Conservation (phyloP, 2,113 vertebrate species). For the Todiramphus saurophagus region DNA sequence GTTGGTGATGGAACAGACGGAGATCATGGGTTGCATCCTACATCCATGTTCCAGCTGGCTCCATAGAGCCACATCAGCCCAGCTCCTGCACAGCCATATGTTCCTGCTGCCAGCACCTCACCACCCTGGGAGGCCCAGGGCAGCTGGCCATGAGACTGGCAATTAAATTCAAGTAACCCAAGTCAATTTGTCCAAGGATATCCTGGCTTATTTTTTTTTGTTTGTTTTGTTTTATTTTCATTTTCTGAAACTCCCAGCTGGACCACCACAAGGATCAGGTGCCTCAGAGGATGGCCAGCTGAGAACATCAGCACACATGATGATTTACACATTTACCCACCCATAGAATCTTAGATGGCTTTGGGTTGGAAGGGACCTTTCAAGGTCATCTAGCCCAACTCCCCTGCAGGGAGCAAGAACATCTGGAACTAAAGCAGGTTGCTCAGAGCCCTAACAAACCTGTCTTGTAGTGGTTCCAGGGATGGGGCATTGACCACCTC, state of each 20-base stretch:
- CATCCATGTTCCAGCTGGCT: background rate
- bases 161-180: background rate
- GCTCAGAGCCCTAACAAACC: background rate
- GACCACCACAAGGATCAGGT: fast-evolving
- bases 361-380: background rate
- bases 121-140: background rate
- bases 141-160: background rate
- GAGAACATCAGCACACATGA: fast-evolving
- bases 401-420: background rate
- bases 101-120: background rate
- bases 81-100: fast-evolving
- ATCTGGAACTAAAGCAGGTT: background rate
- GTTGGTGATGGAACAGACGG: background rate
- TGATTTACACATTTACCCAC: background rate
- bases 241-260: background rate
- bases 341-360: background rate
- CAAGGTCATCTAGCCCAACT: background rate
- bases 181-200: background rate
- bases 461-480: background rate
- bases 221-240: background rate
- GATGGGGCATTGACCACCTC: background rate
- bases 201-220: fast-evolving
- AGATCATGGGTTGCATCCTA: background rate
- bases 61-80: background rate
- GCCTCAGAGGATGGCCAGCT: background rate